These are phyloP conservation scores for Pseudorectes ferrugineus DNA, from an alignment of 2,113 vertebrate genomes.

Conservation along the genomic window DNA sequence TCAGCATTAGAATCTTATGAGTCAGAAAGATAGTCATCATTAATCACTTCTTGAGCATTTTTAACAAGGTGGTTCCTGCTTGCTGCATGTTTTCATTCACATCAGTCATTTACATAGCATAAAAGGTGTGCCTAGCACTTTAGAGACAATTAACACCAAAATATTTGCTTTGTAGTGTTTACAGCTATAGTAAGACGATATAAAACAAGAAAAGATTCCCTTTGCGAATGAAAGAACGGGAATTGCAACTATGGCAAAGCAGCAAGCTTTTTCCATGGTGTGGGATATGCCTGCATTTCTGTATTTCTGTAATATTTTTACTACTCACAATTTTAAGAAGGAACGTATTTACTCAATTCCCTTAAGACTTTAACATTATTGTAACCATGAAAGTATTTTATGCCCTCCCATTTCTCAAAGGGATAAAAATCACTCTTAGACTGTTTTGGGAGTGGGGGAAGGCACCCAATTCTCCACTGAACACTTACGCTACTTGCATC, in stretches of 20 bases:
- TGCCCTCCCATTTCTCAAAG: background rate
- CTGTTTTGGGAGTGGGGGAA: background rate
- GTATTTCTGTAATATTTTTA: background rate
- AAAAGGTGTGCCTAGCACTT: background rate
- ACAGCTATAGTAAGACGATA: background rate
- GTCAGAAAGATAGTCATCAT: slow-evolving; percentile 33
- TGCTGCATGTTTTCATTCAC: slow-evolving; percentile 18
- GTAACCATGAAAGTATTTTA: background rate
- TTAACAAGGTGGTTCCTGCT: slow-evolving; percentile 39
- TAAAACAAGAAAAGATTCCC: background rate
- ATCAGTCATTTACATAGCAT: background rate
- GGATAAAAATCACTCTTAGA: background rate
- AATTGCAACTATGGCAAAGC: background rate
- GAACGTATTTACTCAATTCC: background rate
- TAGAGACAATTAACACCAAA: background rate
- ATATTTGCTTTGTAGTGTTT: background rate
- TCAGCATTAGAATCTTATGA: slow-evolving; percentile 17
- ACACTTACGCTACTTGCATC: background rate
- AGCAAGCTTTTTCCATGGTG: background rate
- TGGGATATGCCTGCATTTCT: background rate
- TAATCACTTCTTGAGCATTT: slow-evolving; percentile 36
- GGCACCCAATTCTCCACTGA: background rate
- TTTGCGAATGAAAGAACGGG: background rate
- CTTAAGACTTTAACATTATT: background rate
- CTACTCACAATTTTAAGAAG: background rate